Evolutionary conservation across 1,140 invertebrate species (phyloP), one percentile per base, ranked within the genome.

Genomic region (Holotrichia oblita): DNA sequence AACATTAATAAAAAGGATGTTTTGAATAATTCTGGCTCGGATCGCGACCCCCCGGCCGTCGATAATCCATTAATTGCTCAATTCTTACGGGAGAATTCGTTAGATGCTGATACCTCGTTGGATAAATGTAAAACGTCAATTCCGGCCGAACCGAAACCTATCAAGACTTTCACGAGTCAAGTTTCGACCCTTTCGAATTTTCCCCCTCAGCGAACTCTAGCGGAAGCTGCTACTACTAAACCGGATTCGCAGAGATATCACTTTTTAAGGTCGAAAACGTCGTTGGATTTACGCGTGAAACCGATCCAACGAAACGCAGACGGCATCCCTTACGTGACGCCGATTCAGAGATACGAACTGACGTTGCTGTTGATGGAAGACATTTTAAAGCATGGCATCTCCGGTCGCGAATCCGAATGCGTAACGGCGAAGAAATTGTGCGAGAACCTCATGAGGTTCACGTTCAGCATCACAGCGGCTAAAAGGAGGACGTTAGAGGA

Each of bases 321-420:
- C 74, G 91, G 90, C n/a, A 79, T 96, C 59, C 94, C 94, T 0
- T 88, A 91, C 64, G 94, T 96, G 0, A 92, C 94, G 76, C 94
- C 94, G n/a, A 89, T 92, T 78, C 94, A 96, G 84, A 86, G 95
- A 74, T 95, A 96, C 83, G 94, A 94, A 75, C 87, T 96, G 9
- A 95, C 94, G 6, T 87, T 96, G 9, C 86, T 96, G 8, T 87
- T 95, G 6, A 93, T 96, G 87, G 94, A 95, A 82, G 95, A 96
- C 87, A 88, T 96, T n/a, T 84, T 96, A 41, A 89, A 88, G 73
- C 90, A 93, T 82, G 94, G 94, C 55, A 92, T 95, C 41, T 92
- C 92, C 14, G 92, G 92, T 3, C 88, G 90, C 77, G 89, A 85
- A 88, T 27, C 87, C 84, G 79, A 91, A 85, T 89, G 90, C 80